Evolutionary conservation across 2,888 invertebrate genomes (phyloP).

Genomic region (Dichetophora obliterata): DNA sequence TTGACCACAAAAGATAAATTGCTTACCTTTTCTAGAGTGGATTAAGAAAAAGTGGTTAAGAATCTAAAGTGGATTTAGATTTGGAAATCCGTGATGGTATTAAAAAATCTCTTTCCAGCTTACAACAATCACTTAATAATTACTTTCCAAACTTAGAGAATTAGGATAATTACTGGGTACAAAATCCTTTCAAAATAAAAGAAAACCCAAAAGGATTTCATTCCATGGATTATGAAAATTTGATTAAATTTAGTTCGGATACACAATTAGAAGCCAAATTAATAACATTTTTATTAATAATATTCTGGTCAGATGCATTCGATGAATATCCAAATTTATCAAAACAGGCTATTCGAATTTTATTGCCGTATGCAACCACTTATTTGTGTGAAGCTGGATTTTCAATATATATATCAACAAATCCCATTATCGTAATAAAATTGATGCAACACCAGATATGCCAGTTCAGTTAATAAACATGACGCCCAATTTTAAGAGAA

Average conservation of each 20-base stretch:
- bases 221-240: neutral
- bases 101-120: neutral
- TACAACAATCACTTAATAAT: neutral
- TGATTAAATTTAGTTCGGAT: neutral
- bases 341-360: neutral
- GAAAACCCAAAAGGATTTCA: neutral
- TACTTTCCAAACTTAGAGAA: constrained; percentile 5
- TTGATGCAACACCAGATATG: too few relatives aligned
- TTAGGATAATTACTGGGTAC: neutral
- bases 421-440: too few relatives aligned
- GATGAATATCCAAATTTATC: too few relatives aligned
- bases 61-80: neutral
- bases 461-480: too few relatives aligned
- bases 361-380: too few relatives aligned
- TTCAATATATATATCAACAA: too few relatives aligned
- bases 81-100: constrained; percentile 7
- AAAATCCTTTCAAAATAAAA: constrained; percentile 17
- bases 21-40: constrained; percentile 15
- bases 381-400: too few relatives aligned
- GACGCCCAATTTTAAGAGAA: too few relatives aligned
- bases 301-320: neutral
- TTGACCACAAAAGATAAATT: constrained; percentile 4
- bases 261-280: constrained; percentile 5
- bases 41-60: too few relatives aligned
- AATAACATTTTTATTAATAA: neutral